Conservation (phyloP, 2,797 vertebrate genomes). For the Neostethus bicornis region DNA sequence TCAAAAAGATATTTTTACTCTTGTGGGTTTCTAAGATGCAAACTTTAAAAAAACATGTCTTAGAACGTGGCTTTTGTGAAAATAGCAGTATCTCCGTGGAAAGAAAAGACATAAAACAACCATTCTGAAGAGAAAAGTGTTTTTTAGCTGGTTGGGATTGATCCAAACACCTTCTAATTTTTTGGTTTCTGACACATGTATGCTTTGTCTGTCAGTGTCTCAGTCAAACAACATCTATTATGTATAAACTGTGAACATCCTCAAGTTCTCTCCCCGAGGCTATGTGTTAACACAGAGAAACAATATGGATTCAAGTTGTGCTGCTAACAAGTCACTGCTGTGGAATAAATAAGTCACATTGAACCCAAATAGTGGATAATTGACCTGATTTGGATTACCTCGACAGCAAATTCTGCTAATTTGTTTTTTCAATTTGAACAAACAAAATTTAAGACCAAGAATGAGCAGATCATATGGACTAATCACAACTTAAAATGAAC, state of each 20-base stretch:
- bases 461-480: too few relatives aligned
- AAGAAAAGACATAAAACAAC: background rate
- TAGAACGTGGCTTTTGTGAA: conserved; percentile 4
- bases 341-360: conserved; percentile 17
- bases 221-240: conserved; percentile 62
- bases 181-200: conserved; percentile 31
- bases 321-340: conserved; percentile 43
- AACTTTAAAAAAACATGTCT: conserved; percentile 2
- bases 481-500: too few relatives aligned
- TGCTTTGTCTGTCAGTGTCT: conserved; percentile 31
- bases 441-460: too few relatives aligned
- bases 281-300: conserved; percentile 16
- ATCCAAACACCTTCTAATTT: conserved; percentile 49
- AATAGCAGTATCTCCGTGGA: conserved; percentile 14
- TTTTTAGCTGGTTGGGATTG: conserved; percentile 21
- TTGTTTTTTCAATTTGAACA: too few relatives aligned
- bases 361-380: conserved; percentile 13
- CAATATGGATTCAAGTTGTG: conserved; percentile 40
- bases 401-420: conserved; percentile 7
- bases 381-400: conserved; percentile 35
- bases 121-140: background rate
- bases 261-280: conserved; percentile 36
- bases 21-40: conserved; percentile 23
- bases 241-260: conserved; percentile 60
- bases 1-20: conserved; percentile 4